Evolutionary conservation across 2,113 vertebrate species (phyloP).

Genomic region (Anoplopoma fimbria): DNA sequence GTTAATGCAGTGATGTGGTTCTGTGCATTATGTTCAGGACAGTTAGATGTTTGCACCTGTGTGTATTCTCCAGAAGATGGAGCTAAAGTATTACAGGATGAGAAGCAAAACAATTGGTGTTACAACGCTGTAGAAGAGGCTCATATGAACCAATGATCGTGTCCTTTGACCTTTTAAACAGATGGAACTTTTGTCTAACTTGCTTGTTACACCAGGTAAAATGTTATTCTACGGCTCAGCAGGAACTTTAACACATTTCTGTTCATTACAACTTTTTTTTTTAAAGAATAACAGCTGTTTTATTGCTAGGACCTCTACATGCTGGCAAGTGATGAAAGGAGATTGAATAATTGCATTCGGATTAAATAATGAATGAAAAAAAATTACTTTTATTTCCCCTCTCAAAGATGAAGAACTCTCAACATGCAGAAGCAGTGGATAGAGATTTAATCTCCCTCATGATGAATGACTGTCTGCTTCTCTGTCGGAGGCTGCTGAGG

Average conservation of each 20-base stretch:
- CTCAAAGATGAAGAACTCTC: constrained; percentile 58
- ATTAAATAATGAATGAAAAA: constrained; percentile 29
- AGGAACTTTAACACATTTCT: background rate
- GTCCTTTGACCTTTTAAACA: constrained; percentile 1
- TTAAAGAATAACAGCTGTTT: constrained; percentile 30
- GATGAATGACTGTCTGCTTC: constrained; percentile 67
- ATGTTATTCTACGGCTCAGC: background rate
- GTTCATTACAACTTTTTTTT: too few species aligned
- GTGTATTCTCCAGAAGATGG: constrained; percentile 57
- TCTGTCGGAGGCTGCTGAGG: constrained; percentile 53
- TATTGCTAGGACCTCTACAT: constrained; percentile 10
- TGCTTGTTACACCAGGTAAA: background rate
- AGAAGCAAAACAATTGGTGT: background rate
- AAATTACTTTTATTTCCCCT: constrained; percentile 37
- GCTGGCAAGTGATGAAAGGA: constrained; percentile 37
- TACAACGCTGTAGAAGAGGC: background rate
- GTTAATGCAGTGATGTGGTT: background rate
- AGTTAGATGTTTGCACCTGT: constrained; percentile 2
- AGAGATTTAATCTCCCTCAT: constrained; percentile 74
- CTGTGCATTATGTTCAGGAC: background rate
- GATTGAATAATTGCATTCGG: constrained; percentile 45
- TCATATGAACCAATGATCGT: background rate
- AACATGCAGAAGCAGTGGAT: constrained; percentile 57
- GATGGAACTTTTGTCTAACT: background rate
- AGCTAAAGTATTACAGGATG: constrained; percentile 10